These are phyloP conservation scores for Exephanes ischioxanthus DNA, from an alignment of 2,888 invertebrate genomes.

Conservation along the genomic window DNA sequence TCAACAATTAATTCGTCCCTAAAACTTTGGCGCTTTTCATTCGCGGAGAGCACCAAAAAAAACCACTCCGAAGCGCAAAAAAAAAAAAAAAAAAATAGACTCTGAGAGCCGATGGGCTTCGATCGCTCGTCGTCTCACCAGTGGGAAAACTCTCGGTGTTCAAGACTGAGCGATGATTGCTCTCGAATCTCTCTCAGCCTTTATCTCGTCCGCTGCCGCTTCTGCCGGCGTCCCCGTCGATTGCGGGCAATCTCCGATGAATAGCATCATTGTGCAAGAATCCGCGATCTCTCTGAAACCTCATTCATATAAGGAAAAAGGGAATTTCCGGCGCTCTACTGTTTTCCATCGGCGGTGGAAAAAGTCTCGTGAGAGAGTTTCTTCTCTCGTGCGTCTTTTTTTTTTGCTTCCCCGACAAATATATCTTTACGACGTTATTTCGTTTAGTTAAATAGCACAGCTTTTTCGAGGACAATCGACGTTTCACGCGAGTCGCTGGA, in stretches of 20 bases:
- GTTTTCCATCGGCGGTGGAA: not conserved
- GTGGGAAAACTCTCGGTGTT: not conserved
- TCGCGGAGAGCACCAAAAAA: not conserved
- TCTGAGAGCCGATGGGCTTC: not conserved
- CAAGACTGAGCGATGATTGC: conserved; percentile 4
- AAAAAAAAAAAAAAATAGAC: not conserved
- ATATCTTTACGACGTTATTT: conserved; percentile 6
- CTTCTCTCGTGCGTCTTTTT: not conserved
- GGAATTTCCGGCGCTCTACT: conserved; percentile 1
- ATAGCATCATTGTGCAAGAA: conserved; percentile 20
- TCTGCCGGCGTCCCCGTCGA: not conserved
- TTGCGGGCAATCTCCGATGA: conserved; percentile 4
- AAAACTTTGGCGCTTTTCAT: not conserved
- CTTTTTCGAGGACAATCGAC: not conserved
- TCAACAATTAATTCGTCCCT: not conserved
- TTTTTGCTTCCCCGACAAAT: not conserved
- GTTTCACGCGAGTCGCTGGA: not conserved
- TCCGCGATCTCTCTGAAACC: conserved; percentile 14
- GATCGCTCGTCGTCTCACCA: conserved; percentile 3
- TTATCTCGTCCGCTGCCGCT: not conserved
- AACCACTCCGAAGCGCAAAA: not conserved
- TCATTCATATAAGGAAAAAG: conserved; percentile 15
- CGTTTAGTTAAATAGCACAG: not conserved
- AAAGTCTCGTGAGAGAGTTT: not conserved
- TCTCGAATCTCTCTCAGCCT: conserved; percentile 10